Base-by-base conservation (phyloP, 2,888 invertebrate genomes). In the Argyresthia goedartella region DNA sequence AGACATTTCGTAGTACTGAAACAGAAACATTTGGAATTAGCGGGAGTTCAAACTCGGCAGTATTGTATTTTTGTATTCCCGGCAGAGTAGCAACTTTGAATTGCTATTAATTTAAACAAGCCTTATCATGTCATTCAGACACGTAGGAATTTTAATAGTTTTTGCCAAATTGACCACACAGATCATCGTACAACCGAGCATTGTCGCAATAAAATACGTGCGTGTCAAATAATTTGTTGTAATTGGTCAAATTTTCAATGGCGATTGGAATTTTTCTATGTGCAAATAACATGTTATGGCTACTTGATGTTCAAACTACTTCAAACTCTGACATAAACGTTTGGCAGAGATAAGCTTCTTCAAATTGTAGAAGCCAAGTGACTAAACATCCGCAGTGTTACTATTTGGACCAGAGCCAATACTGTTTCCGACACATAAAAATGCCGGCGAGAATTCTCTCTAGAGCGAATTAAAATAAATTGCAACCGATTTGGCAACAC, bases 1-100 rank as follows among this genome's bases (percentile, higher is more conserved):
- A 54, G 96, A 96, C 96, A 97, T 97, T 91, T 98, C 98, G 89
- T 97, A 97, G 88, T 97, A 97, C 96, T 96, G 93, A 71, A 94
- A 94, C 84, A 88, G 73, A 88, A 86, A 74, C 61, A 64, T 13
- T 63, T 52, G 51, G 41, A 46, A 53, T 52, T 51, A 36, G 50
- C n/a, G n/a, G 11, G 25, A 25, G 2, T 25, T 6, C 2, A 25
- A 25, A 25, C 3, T 25, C 25, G 6, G 25, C 25, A 25, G n/a
- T 47, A 68, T 62, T 25, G 25, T 25, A 25, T 25, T 25, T 25
- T 25, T 25, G 25, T 25, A 25, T 6, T 25, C 25, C 25, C 6
- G 25, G 25, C 25, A 25, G 6, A 4, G 6, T 25, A 25, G 25
- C 25, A 6, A 25, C 25, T 2, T 25, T 25, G 6, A 25, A 25